phyloP scores from a whole-genome alignment of 1,140 invertebrate species.

The Brachionus plicatilis region DNA sequence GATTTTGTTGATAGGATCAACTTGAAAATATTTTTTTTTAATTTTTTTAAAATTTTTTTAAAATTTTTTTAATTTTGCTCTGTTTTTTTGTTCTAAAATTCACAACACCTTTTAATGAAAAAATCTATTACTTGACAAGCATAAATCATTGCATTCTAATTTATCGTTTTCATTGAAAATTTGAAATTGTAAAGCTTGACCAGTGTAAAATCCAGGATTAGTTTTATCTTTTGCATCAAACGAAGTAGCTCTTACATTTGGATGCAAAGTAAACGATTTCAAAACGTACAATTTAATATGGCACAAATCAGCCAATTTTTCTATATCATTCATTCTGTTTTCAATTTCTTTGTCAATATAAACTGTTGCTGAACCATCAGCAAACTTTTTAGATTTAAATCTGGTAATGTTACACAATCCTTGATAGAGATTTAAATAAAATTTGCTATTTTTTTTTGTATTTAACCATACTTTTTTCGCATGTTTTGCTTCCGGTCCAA shows the following conservation, averaged over 20 bases:
- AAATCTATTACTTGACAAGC: not conserved
- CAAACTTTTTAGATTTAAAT: not conserved
- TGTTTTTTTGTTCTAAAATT: too few relatives aligned
- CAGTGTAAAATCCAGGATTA: conserved; percentile 19
- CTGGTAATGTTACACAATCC: not conserved
- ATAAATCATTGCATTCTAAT: conserved; percentile 12
- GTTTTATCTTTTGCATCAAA: conserved; percentile 26
- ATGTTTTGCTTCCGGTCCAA: conserved; percentile 6
- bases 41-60: too few relatives aligned
- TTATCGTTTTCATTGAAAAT: not conserved
- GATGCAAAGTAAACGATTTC: not conserved
- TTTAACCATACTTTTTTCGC: conserved; percentile 3
- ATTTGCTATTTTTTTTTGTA: not conserved
- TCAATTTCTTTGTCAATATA: conserved; percentile 9
- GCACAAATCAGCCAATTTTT: not conserved
- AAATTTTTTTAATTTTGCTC: too few relatives aligned
- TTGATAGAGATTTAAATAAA: not conserved
- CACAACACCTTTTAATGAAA: not conserved
- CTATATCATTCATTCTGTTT: not conserved
- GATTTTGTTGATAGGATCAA: too few relatives aligned
- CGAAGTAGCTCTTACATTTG: not conserved
- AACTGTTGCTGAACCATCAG: conserved; percentile 4
- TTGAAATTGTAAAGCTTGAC: not conserved
- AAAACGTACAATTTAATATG: not conserved
- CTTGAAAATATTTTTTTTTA: too few relatives aligned